Percentiles rank a stretch among this genome's conserved stretches.
Evolutionary conservation across 2,797 vertebrate species (phyloP).

Genomic region (Triplophysa yarkandensis): DNA sequence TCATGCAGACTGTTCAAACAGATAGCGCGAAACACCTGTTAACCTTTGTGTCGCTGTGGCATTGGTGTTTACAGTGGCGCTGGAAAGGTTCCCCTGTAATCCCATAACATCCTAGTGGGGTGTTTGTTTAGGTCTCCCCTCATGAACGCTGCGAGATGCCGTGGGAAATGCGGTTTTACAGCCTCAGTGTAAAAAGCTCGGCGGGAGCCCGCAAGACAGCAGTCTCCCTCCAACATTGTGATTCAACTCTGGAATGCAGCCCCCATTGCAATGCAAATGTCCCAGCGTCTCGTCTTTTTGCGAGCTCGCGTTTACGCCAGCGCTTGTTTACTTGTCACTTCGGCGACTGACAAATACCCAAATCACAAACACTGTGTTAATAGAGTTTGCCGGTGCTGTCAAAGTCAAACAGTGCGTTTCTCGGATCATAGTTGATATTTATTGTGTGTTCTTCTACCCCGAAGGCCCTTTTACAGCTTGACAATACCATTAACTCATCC

Average conservation of each 20-base stretch:
- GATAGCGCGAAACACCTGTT: conserved; percentile 47
- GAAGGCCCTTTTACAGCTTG: conserved; percentile 44
- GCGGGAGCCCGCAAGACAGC: conserved; percentile 51
- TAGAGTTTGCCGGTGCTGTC: conserved; percentile 48
- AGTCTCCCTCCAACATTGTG: conserved; percentile 55
- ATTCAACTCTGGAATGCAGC: conserved; percentile 55
- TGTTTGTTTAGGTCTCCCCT: conserved; percentile 57
- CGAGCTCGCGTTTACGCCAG: conserved; percentile 37
- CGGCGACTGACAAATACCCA: conserved; percentile 53
- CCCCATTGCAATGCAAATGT: conserved; percentile 61
- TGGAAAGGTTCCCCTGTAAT: conserved; percentile 36
- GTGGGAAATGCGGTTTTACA: conserved; percentile 58
- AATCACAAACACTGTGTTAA: conserved; percentile 53
- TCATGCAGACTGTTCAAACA: conserved; percentile 47
- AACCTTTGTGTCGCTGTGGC: conserved; percentile 47
- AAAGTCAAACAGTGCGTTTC: conserved; percentile 46
- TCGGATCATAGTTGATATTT: conserved; percentile 49
- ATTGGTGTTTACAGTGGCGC: conserved; percentile 37
- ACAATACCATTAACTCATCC: conserved; percentile 56
- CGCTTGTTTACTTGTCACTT: conserved; percentile 54
- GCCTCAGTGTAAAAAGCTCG: conserved; percentile 51
- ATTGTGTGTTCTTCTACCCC: conserved; percentile 44
- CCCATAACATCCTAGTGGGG: conserved; percentile 28
- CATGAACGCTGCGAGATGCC: conserved; percentile 39
- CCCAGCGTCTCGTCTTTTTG: conserved; percentile 42